These are phyloP conservation scores for Aviceda subcristata DNA, from an alignment of 2,113 vertebrate species.

Conservation along the genomic window DNA sequence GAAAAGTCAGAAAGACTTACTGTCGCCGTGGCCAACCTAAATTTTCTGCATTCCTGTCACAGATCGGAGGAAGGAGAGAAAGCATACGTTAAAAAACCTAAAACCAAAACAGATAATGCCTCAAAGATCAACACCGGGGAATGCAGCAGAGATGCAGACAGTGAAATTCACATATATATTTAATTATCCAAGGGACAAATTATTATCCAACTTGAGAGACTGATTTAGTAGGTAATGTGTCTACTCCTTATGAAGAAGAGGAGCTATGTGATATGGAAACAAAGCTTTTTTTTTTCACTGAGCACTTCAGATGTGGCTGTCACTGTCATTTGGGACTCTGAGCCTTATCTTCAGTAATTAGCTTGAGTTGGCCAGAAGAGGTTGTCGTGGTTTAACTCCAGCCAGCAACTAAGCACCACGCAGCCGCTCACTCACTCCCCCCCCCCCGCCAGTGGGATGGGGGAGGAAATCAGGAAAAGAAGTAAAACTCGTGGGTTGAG, in stretches of 20 bases:
- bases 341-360: not conserved
- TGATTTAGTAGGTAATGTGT: not conserved
- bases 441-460: too few relatives aligned
- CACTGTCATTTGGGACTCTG: not conserved
- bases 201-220: not conserved
- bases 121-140: not conserved
- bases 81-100: not conserved
- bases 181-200: not conserved
- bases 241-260: not conserved
- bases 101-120: not conserved
- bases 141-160: not conserved
- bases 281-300: not conserved
- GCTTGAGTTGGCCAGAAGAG: not conserved
- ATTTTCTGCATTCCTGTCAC: not conserved
- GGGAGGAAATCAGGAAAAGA: too few relatives aligned
- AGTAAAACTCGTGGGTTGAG: too few relatives aligned
- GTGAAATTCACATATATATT: not conserved
- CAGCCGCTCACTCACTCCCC: too few relatives aligned
- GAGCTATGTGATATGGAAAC: accelerated
- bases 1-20: not conserved
- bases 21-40: not conserved
- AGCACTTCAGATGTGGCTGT: not conserved
- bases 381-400: too few relatives aligned
- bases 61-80: not conserved
- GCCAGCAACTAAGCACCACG: too few relatives aligned